Conservation (phyloP, 2,888 invertebrate genomes). For the Mimumesa dahlbomi region DNA sequence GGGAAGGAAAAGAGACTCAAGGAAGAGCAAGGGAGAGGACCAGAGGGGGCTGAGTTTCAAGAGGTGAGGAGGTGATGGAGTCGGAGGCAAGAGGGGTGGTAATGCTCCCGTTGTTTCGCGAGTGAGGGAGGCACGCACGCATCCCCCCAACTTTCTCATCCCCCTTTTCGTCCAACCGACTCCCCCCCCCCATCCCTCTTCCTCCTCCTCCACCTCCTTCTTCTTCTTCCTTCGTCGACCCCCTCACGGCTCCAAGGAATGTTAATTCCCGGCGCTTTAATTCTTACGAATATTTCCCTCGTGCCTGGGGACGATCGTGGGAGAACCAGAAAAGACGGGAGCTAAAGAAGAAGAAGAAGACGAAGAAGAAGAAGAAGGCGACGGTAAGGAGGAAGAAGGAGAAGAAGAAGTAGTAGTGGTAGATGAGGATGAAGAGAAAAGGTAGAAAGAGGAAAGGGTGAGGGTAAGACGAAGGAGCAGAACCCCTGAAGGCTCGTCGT, state of each 20-base stretch:
- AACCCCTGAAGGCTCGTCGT: constrained; percentile 62
- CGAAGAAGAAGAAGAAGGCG: constrained; percentile 64
- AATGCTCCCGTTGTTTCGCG: constrained; percentile 78
- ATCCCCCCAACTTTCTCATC: constrained; percentile 49
- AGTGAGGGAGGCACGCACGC: constrained; percentile 76
- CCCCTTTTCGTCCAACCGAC: constrained; percentile 45
- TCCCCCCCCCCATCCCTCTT: constrained; percentile 20
- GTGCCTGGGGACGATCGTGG: constrained; percentile 70
- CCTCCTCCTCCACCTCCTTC: constrained; percentile 29
- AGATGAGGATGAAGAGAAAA: constrained; percentile 28
- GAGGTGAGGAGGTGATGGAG: constrained; percentile 66
- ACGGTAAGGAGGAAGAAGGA: constrained; percentile 14
- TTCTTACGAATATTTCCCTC: constrained; percentile 80
- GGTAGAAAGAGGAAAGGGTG: constrained; percentile 31
- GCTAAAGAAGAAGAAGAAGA: constrained; percentile 60
- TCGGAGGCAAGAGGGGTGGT: constrained; percentile 67
- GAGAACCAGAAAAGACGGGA: constrained; percentile 47
- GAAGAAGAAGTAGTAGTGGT: constrained; percentile 68
- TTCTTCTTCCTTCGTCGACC: constrained; percentile 35
- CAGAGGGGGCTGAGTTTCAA: constrained; percentile 60
- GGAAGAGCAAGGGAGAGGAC: constrained; percentile 55
- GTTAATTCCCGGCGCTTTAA: constrained; percentile 80
- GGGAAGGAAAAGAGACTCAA: constrained; percentile 49
- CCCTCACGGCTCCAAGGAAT: constrained; percentile 75
- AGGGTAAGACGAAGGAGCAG: constrained; percentile 46